Conservation (phyloP, 1,140 invertebrate species). For the Drosophila eugracilis region DNA sequence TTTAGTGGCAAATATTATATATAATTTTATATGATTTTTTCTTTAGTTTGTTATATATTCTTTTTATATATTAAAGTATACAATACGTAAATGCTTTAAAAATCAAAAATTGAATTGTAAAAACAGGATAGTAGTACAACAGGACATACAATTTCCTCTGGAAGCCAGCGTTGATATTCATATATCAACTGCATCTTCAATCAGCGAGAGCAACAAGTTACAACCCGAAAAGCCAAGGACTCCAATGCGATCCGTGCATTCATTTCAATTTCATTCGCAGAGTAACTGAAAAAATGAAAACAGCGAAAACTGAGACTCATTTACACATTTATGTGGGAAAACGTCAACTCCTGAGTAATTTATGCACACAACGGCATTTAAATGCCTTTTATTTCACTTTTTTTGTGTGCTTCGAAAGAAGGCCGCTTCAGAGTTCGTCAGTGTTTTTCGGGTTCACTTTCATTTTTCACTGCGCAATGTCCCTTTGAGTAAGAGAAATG, state of each 20-base stretch:
- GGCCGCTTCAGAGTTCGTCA: conserved; percentile 27
- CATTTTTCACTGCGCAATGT: conserved; percentile 66
- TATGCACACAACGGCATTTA: conserved; percentile 73
- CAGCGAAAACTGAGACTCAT: conserved; percentile 55
- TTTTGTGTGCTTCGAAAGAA: conserved; percentile 5
- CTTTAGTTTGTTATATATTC: too few species aligned
- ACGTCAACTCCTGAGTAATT: conserved; percentile 65
- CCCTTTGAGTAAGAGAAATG: conserved; percentile 50
- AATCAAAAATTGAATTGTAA: not conserved
- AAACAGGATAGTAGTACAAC: not conserved
- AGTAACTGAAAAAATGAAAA: conserved; percentile 15
- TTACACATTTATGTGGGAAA: conserved; percentile 61
- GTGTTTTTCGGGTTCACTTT: conserved; percentile 51
- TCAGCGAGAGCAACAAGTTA: conserved; percentile 50
- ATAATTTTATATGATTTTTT: not conserved
- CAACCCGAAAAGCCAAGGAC: conserved; percentile 3
- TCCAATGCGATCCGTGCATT: conserved; percentile 28
- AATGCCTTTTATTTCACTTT: conserved; percentile 55
- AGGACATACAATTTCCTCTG: conserved; percentile 9
- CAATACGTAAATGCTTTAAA: too few species aligned
- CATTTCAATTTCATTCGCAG: conserved; percentile 56
- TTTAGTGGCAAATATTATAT: conserved; percentile 11
- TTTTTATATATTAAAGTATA: too few species aligned
- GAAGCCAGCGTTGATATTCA: conserved; percentile 2
- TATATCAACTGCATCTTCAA: conserved; percentile 37